phyloP scores from a whole-genome alignment of 2,797 vertebrate genomes.

The Cuculus canorus region DNA sequence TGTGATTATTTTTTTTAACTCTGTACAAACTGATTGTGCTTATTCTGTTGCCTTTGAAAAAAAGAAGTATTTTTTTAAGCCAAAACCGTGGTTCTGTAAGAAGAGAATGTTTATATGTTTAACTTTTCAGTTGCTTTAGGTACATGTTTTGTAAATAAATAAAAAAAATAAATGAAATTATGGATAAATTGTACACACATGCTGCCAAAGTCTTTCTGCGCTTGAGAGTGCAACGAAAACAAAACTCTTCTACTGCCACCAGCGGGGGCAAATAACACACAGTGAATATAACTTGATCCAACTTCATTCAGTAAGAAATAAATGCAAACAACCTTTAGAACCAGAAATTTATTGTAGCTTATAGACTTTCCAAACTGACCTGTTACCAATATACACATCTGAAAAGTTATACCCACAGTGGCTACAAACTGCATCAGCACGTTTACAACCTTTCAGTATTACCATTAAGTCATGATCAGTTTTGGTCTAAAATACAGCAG shows the following conservation, averaged over 20 bases:
- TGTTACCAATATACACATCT: slow-evolving; percentile 87
- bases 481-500: slow-evolving; percentile 87
- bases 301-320: background rate
- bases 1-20: slow-evolving; percentile 45
- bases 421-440: slow-evolving; percentile 82
- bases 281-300: accelerated
- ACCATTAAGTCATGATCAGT: slow-evolving; percentile 77
- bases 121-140: slow-evolving; percentile 26
- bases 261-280: background rate
- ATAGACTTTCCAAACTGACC: slow-evolving; percentile 83
- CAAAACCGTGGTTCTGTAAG: slow-evolving; percentile 20
- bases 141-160: slow-evolving; percentile 49
- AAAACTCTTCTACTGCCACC: background rate
- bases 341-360: slow-evolving; percentile 84
- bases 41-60: slow-evolving; percentile 48
- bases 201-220: background rate
- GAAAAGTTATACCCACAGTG: slow-evolving; percentile 79
- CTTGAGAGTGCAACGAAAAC: background rate
- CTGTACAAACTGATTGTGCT: slow-evolving; percentile 53
- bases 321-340: slow-evolving; percentile 68
- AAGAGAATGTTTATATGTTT: slow-evolving; percentile 53
- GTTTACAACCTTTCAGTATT: slow-evolving; percentile 81
- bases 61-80: slow-evolving; percentile 68
- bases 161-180: background rate
- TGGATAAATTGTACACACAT: background rate